Conservation (phyloP, 2,797 vertebrate species). For the Pyrocephalus nanus region DNA sequence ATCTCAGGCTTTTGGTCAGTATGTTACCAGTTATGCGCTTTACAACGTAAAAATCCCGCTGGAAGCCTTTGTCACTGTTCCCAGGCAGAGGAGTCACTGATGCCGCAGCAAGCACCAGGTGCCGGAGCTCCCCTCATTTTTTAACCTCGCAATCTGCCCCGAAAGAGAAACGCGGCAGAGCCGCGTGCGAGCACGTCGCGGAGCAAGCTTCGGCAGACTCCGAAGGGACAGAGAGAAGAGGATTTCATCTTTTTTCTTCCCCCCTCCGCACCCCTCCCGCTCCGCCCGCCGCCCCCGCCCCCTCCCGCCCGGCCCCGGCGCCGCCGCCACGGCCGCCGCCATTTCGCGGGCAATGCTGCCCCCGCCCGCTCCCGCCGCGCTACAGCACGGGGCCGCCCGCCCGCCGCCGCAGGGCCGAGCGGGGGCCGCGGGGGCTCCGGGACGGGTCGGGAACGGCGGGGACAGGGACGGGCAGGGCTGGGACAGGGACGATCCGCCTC, state of each 20-base stretch:
- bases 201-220: neutral
- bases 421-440: too few species aligned
- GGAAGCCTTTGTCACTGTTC: neutral
- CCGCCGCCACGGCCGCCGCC: neutral
- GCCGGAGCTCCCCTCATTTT: neutral
- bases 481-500: too few species aligned
- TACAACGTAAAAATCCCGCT: neutral
- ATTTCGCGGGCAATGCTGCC: constrained; percentile 73
- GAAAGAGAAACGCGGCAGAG: neutral
- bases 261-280: rapidly evolving
- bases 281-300: neutral
- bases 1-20: rapidly evolving
- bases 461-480: too few species aligned
- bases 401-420: neutral
- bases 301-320: neutral
- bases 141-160: neutral
- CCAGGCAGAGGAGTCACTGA: neutral
- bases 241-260: neutral
- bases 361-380: constrained; percentile 22
- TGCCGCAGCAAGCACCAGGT: too few species aligned
- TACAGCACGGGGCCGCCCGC: neutral
- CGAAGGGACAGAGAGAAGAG: neutral
- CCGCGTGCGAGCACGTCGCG: too few species aligned
- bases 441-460: too few species aligned
- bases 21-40: neutral